Percentiles rank a stretch among this genome's conserved stretches.
phyloP scores from a whole-genome alignment of 2,113 vertebrate species.

The Papio anubis region DNA sequence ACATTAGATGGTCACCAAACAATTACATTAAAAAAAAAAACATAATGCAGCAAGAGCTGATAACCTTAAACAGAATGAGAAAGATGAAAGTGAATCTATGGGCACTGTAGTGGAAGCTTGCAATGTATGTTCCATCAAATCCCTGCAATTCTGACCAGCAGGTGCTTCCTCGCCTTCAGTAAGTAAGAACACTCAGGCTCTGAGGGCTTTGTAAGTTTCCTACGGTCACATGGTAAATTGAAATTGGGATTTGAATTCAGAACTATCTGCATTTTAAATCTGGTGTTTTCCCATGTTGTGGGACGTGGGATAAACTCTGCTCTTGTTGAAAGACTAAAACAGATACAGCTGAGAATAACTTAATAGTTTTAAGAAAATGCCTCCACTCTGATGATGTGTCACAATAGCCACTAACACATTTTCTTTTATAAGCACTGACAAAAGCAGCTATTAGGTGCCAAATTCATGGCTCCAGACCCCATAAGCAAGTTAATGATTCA shows the following conservation, averaged over 20 bases:
- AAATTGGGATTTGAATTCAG: not conserved
- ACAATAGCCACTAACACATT: not conserved
- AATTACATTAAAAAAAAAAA: not conserved
- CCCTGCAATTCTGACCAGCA: rapidly evolving
- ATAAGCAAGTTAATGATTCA: not conserved
- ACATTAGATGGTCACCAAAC: not conserved
- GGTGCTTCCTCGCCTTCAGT: not conserved
- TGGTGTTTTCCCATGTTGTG: rapidly evolving
- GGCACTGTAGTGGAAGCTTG: not conserved
- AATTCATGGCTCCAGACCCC: not conserved
- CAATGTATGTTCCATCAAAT: not conserved
- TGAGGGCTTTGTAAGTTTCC: not conserved
- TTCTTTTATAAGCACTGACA: not conserved
- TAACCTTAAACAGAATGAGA: too few species aligned
- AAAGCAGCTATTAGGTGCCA: not conserved
- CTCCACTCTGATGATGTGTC: not conserved
- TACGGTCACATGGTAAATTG: rapidly evolving
- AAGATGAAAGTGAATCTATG: not conserved
- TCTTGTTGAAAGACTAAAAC: rapidly evolving
- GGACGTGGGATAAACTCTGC: rapidly evolving
- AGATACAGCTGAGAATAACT: not conserved
- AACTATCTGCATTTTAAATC: not conserved
- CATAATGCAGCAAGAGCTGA: rapidly evolving
- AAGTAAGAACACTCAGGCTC: not conserved
- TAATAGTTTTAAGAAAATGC: not conserved